phyloP scores from a whole-genome alignment of 2,797 vertebrate species.

The Ctenopoma multispine region DNA sequence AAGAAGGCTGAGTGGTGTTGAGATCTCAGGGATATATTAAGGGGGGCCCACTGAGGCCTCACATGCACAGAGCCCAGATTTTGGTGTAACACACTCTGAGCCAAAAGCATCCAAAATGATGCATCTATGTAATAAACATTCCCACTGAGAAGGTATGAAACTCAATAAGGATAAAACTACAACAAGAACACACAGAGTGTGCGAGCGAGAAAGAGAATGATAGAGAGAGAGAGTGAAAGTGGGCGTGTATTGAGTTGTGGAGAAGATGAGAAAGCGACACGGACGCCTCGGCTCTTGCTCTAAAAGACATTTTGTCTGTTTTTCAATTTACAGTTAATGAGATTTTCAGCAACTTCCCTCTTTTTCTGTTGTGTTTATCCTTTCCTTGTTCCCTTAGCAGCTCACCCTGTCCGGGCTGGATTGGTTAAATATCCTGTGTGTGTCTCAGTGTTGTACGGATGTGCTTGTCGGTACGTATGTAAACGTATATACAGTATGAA shows the following conservation, averaged over 20 bases:
- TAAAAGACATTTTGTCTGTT: constrained; percentile 75
- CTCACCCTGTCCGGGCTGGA: constrained; percentile 67
- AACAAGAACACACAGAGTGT: constrained; percentile 28
- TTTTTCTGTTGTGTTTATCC: constrained; percentile 74
- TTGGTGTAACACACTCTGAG: neutral
- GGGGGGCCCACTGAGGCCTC: neutral
- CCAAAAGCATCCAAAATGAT: constrained; percentile 14
- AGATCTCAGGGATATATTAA: neutral
- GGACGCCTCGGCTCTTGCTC: constrained; percentile 50
- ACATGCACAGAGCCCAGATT: neutral
- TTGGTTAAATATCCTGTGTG: constrained; percentile 69
- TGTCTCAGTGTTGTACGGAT: constrained; percentile 24
- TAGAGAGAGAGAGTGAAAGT: constrained; percentile 22
- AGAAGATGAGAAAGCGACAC: constrained; percentile 60
- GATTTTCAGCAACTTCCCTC: constrained; percentile 74
- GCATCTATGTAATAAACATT: constrained; percentile 36
- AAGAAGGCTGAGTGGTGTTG: neutral
- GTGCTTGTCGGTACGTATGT: constrained; percentile 34
- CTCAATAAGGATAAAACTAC: constrained; percentile 30
- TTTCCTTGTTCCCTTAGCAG: constrained; percentile 55
- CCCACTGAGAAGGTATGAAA: constrained; percentile 33
- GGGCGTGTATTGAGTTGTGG: constrained; percentile 58
- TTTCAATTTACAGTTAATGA: constrained; percentile 82
- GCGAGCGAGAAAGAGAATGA: constrained; percentile 10
- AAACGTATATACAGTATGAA: constrained; percentile 34